Evolutionary conservation across 2,888 invertebrate genomes (phyloP).

Genomic region (Encarsia formosa): DNA sequence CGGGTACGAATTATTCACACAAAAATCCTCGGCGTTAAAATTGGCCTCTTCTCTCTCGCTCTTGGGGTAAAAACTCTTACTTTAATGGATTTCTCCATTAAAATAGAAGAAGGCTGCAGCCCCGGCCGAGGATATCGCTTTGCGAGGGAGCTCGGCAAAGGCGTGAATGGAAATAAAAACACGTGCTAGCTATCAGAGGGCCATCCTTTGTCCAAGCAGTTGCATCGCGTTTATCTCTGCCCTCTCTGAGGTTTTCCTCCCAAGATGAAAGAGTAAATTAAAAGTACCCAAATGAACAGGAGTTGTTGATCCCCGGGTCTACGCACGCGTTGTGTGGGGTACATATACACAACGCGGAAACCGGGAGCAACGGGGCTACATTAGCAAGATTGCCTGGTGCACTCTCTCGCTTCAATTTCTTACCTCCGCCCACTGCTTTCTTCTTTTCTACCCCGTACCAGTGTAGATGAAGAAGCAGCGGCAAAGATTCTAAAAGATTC

Average conservation of each 20-base stretch:
- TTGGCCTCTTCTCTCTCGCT: too few relatives aligned
- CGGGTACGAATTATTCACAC: too few relatives aligned
- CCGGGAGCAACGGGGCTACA: slow-evolving; percentile 40
- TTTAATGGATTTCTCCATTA: too few relatives aligned
- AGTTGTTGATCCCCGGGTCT: not conserved
- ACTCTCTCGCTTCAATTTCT: not conserved
- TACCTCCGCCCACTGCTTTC: not conserved
- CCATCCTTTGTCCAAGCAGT: slow-evolving; percentile 38
- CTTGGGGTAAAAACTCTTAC: too few relatives aligned
- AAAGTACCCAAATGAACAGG: not conserved
- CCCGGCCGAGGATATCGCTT: too few relatives aligned
- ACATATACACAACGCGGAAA: not conserved
- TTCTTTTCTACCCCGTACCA: not conserved
- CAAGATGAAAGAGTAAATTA: not conserved
- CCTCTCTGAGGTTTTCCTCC: slow-evolving; percentile 38
- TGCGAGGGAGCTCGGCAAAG: too few relatives aligned
- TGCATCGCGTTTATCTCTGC: slow-evolving; percentile 36
- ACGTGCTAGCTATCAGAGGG: too few relatives aligned
- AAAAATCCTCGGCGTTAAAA: too few relatives aligned
- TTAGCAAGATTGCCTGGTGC: slow-evolving; percentile 43
- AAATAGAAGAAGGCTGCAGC: too few relatives aligned
- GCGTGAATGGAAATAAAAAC: slow-evolving; percentile 14
- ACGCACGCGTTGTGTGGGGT: not conserved
- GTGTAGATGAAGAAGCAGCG: slow-evolving; percentile 3
- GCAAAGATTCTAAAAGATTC: slow-evolving; percentile 19